Evolutionary conservation across 2,113 vertebrate genomes (phyloP).

Genomic region (Marcusenius ussheri): DNA sequence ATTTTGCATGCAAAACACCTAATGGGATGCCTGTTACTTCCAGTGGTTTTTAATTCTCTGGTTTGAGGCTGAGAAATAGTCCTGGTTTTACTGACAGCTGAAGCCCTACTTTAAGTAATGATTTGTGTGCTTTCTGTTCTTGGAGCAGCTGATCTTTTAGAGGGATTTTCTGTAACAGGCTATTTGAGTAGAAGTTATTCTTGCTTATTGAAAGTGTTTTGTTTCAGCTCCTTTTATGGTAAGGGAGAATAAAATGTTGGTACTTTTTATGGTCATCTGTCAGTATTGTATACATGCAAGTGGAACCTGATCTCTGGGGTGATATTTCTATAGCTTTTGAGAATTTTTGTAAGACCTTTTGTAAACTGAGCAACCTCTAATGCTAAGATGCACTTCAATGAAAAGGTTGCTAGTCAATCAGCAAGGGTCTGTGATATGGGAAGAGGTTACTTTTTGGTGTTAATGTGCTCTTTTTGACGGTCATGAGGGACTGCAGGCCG

Average conservation of each 20-base stretch:
- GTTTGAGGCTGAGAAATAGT: not conserved
- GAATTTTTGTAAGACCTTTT: not conserved
- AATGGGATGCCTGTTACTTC: not conserved
- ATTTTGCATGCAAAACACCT: too few species aligned
- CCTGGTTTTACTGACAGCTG: not conserved
- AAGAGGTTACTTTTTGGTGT: not conserved
- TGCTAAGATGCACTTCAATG: not conserved
- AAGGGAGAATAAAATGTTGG: not conserved
- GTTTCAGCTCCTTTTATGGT: not conserved
- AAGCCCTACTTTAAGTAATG: not conserved
- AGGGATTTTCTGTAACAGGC: not conserved
- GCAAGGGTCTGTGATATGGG: not conserved
- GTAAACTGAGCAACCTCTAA: not conserved
- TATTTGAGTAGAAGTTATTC: not conserved
- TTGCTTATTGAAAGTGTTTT: not conserved
- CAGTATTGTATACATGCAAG: not conserved
- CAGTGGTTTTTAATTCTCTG: not conserved
- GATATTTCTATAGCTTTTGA: not conserved
- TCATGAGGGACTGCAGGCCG: not conserved
- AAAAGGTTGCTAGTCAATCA: not conserved
- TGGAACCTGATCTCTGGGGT: not conserved
- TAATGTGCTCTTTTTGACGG: not conserved
- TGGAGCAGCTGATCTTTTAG: not conserved
- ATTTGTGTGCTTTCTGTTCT: not conserved
- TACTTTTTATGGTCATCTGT: not conserved